Evolutionary conservation across 2,113 vertebrate genomes (phyloP), one percentile per base, ranked within the genome.

Genomic region (Pangasianodon gigas): DNA sequence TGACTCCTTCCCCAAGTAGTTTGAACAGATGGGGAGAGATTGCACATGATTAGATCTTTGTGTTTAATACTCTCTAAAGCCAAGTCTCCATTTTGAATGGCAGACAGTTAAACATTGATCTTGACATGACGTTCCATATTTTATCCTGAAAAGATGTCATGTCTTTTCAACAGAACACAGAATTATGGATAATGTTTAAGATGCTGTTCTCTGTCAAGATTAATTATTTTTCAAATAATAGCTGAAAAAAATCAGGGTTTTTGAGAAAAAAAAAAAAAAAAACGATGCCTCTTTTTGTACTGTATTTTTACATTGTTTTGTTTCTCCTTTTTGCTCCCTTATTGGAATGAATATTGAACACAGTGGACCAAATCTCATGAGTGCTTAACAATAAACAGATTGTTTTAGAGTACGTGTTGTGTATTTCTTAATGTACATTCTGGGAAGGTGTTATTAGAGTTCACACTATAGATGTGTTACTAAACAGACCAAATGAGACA

Each of bases 281-380:
- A 93, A 93, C 90, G 91, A 94, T 91, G 92, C 92, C 90, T 94
- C 86, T 93, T 95, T 96, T 96, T 95, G 93, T 96, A 95, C 92
- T 94, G 94, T 94, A 93, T 93, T 95, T 95, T 95, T 93, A 93
- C 88, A 91, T 95, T 90, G 69, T 93, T 95, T 95, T 88, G 93
- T 94, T 95, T 95, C 75, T 92, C 91, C 89, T 94, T 94, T 95
- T 92, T 93, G 91, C 93, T 94, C 94, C 93, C 93, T 95, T 93
- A 94, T 94, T 95, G 93, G 90, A 96, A 91, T 94, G 93, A 91
- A 91, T 90, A 90, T 94, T 94, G 93, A 95, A 94, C 91, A 95
- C 93, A 95, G 91, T 96, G 96, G 96, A 96, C 95, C 96, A 96
- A 96, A 96, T 96, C 94, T 96, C 94, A 95, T 95, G 94, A 94